Conservation (phyloP, 2,888 invertebrate genomes). For the Merodon equestris region DNA sequence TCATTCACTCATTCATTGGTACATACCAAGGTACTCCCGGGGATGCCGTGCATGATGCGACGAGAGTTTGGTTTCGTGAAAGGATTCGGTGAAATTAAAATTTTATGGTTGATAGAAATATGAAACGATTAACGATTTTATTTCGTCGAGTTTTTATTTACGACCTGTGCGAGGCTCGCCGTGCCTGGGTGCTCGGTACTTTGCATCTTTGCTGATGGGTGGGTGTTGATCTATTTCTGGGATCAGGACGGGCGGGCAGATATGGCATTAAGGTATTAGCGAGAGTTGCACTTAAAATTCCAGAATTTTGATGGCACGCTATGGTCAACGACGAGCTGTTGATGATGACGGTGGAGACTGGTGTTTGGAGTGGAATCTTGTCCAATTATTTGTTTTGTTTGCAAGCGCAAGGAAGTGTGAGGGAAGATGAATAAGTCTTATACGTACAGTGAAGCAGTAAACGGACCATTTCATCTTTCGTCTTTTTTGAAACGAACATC, state of each 20-base stretch:
- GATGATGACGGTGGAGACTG: too few species aligned
- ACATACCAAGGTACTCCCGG: neutral
- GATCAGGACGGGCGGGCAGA: conserved; percentile 13
- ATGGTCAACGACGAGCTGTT: conserved; percentile 31
- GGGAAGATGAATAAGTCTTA: too few species aligned
- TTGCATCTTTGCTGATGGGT: neutral
- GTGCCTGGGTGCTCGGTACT: neutral
- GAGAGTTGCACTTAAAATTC: conserved; percentile 54
- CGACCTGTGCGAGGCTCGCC: conserved; percentile 23
- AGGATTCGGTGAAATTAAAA: conserved; percentile 66
- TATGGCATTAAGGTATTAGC: conserved; percentile 15
- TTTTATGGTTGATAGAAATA: conserved; percentile 68
- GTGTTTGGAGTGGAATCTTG: too few species aligned
- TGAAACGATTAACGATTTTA: conserved; percentile 64
- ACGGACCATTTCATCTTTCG: too few species aligned
- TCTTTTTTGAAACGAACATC: too few species aligned
- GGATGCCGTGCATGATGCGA: conserved; percentile 4
- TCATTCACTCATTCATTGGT: neutral
- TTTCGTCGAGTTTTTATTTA: conserved; percentile 52
- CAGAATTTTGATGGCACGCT: conserved; percentile 4
- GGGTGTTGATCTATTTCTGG: conserved; percentile 34
- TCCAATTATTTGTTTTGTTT: too few species aligned
- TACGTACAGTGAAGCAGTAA: too few species aligned
- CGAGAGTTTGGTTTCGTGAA: conserved; percentile 53
- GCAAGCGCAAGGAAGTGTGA: too few species aligned